These are phyloP conservation scores for Phymastichus coffea DNA, from an alignment of 1,140 invertebrate species.

Conservation along the genomic window DNA sequence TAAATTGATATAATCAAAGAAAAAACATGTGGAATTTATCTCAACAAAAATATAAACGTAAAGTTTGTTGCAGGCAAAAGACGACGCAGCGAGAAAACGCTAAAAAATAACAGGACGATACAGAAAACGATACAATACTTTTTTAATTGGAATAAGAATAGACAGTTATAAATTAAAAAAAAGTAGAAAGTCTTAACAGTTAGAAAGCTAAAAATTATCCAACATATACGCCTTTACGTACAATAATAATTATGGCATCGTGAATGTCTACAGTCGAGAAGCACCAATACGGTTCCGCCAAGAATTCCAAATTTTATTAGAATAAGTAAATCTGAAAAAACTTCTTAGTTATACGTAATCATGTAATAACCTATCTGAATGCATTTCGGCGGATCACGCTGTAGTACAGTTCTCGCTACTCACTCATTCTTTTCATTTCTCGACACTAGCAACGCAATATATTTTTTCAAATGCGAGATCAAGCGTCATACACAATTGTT, in stretches of 20 bases:
- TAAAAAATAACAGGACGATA: not conserved
- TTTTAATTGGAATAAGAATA: not conserved
- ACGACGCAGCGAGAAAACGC: not conserved
- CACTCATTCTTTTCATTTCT: not conserved
- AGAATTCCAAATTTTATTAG: too few relatives aligned
- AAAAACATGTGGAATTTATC: not conserved
- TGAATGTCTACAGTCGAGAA: conserved; percentile 17
- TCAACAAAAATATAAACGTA: not conserved
- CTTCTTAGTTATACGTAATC: not conserved
- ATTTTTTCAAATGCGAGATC: not conserved
- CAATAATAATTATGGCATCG: conserved; percentile 27
- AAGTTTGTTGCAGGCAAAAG: not conserved
- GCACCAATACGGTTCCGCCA: conserved; percentile 5
- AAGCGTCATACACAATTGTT: too few relatives aligned
- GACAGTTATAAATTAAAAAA: too few relatives aligned
- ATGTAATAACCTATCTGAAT: not conserved
- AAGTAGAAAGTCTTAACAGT: not conserved
- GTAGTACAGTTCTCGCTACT: not conserved
- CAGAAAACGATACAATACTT: conserved; percentile 1
- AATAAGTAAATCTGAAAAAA: too few relatives aligned
- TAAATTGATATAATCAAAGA: not conserved
- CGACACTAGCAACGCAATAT: not conserved
- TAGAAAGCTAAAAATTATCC: conserved; percentile 21
- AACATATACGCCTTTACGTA: conserved; percentile 18
- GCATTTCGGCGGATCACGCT: not conserved